Conservation (phyloP, 2,113 vertebrate species). For the Empidonax traillii region DNA sequence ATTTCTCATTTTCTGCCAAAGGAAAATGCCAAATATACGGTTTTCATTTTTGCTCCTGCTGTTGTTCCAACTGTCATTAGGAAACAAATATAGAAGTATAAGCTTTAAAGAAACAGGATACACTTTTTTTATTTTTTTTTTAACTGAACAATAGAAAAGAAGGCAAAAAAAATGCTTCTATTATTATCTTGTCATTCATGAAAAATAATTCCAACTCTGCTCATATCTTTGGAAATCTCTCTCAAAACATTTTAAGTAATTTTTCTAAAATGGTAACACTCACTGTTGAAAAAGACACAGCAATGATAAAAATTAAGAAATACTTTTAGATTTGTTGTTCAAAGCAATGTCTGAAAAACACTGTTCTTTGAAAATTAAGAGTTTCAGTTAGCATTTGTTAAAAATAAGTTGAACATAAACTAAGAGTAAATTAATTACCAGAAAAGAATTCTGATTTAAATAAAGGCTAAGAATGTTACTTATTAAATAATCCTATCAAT, state of each 20-base stretch:
- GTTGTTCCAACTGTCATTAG: not conserved
- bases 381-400: not conserved
- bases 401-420: not conserved
- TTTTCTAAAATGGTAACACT: not conserved
- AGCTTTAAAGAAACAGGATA: not conserved
- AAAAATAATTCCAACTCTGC: not conserved
- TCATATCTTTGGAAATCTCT: not conserved
- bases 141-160: not conserved
- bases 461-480: not conserved
- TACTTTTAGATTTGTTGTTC: not conserved
- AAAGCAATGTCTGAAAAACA: not conserved
- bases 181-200: not conserved
- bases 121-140: not conserved
- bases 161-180: not conserved
- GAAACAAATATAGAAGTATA: not conserved
- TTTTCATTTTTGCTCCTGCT: slow-evolving; percentile 6
- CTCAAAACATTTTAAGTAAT: not conserved
- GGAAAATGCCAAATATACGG: not conserved
- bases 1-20: not conserved
- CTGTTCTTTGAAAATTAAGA: not conserved
- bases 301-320: not conserved
- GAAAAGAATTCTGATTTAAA: not conserved
- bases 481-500: accelerated
- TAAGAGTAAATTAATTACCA: not conserved
- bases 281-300: not conserved